Base-by-base conservation (phyloP, 2,888 invertebrate genomes). In the Cerastoderma edule region DNA sequence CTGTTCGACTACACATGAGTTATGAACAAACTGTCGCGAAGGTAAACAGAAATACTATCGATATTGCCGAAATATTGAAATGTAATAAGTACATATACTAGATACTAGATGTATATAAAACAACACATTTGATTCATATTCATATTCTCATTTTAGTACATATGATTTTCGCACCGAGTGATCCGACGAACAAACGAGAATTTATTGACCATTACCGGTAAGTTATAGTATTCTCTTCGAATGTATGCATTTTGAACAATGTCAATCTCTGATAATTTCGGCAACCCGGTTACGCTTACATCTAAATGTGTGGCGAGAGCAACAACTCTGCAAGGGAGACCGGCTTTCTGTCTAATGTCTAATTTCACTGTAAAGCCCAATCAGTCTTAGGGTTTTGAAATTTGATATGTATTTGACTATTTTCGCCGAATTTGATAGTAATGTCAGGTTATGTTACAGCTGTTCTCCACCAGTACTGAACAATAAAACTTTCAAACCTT, bases 81-180 rank as follows among this genome's bases (percentile, higher is more conserved):
- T 39, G 8, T 39, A 39, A 8, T 39, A 16, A 13, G 39, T 16
- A 39, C 10, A 8, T 39, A 13, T 8, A 8, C 8, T 8, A 39
- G 39, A 8, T 39, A 13, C 10, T 39, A 39, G 8, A 39, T 8
- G 39, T 39, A 13, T 8, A 39, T 8, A 8, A 39, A 48, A 10
- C 48, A 48, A 48, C 5, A 19, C 16, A 48, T 10, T 10, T 10
- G 16, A 27, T 19, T 56, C 10, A 16, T 6, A 54, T 53, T 76
- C 5, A 57, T 57, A 83, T 86, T 67, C 83, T n/a, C n/a, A n/a
- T n/a, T n/a, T n/a, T n/a, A 89, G 88, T 92, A 22, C 87, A 90
- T 73, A 88, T 92, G 83, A 91, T 92, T 27, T 92, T 91, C 83
- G 92, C 92, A 8, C 90, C 91, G 32, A 85, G 87, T 35, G 92